Conservation (phyloP, 2,888 invertebrate genomes). For the Bursaphelenchus okinawaensis region DNA sequence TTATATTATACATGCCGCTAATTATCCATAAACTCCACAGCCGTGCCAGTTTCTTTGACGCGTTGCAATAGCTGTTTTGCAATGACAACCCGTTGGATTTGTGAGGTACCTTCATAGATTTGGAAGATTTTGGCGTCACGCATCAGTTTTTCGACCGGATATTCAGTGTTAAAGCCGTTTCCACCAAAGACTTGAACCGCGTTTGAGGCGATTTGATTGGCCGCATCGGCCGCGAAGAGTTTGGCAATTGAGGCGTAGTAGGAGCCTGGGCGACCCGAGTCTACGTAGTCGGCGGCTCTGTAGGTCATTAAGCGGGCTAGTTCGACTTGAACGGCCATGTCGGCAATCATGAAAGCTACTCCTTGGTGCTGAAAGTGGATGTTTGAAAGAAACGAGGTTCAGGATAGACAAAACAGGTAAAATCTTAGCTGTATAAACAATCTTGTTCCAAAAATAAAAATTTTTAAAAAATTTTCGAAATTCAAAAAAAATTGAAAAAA, state of each 20-base stretch:
- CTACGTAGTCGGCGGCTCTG: constrained; percentile 82
- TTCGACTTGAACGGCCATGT: constrained; percentile 87
- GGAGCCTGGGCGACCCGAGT: constrained; percentile 60
- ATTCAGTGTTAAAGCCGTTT: constrained; percentile 71
- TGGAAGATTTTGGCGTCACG: constrained; percentile 97
- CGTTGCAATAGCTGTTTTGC: constrained; percentile 63
- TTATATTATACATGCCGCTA: not conserved
- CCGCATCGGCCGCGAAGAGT: constrained; percentile 77
- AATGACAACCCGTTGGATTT: constrained; percentile 90
- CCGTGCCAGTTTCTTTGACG: constrained; percentile 29
- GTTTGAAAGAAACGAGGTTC: too few relatives aligned
- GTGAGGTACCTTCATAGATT: constrained; percentile 96
- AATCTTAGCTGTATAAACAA: too few relatives aligned
- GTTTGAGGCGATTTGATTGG: constrained; percentile 87
- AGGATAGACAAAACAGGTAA: too few relatives aligned
- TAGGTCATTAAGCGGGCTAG: constrained; percentile 79
- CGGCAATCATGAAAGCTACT: constrained; percentile 86
- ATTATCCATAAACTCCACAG: not conserved
- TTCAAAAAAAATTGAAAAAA: too few relatives aligned
- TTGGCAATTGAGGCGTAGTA: constrained; percentile 88
- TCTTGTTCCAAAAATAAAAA: too few relatives aligned
- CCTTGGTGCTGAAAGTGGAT: constrained; percentile 65
- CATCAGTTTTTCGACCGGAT: constrained; percentile 97
- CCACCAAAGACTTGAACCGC: constrained; percentile 68
- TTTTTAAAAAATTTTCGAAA: too few relatives aligned